Conservation (phyloP, 2,888 invertebrate genomes). For the Galeopsomyia nigrocyanea region DNA sequence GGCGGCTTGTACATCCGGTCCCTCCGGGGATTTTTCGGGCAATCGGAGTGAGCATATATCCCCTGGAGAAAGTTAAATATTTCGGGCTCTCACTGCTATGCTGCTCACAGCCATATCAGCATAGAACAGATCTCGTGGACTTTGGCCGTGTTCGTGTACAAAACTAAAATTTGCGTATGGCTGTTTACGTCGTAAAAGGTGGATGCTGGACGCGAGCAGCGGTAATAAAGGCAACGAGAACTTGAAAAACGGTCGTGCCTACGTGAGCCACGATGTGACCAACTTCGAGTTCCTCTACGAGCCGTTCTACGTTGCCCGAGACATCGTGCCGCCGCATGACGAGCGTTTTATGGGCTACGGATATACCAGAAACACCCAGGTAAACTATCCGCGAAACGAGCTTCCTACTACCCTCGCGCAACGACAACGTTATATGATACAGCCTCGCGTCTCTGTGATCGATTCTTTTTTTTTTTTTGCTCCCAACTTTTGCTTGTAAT, state of each 20-base stretch:
- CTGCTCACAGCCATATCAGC: too few species aligned
- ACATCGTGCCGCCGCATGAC: constrained; percentile 86
- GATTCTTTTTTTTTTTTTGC: not conserved
- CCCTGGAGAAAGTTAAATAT: too few species aligned
- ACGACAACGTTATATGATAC: constrained; percentile 19
- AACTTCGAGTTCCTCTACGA: constrained; percentile 86
- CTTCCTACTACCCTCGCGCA: constrained; percentile 30
- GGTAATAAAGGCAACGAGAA: constrained; percentile 67
- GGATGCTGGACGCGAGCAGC: constrained; percentile 61
- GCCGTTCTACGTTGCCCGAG: constrained; percentile 90
- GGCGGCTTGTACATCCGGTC: too few species aligned
- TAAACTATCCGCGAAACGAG: constrained; percentile 63
- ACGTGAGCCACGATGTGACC: constrained; percentile 88
- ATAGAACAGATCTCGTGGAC: too few species aligned
- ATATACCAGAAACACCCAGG: constrained; percentile 93
- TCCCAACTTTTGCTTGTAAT: not conserved
- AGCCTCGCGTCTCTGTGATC: not conserved
- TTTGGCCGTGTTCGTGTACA: too few species aligned
- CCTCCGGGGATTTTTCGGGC: too few species aligned
- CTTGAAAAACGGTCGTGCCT: constrained; percentile 73
- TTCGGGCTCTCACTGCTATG: too few species aligned
- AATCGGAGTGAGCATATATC: too few species aligned
- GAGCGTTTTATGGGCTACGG: constrained; percentile 93
- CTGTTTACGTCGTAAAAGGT: constrained; percentile 46
- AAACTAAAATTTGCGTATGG: not conserved